A percentile compares a stretch with the other conserved stretches of the same genome.
phyloP scores from a whole-genome alignment of 1,140 invertebrate species.

The Temnothorax curvispinosus region DNA sequence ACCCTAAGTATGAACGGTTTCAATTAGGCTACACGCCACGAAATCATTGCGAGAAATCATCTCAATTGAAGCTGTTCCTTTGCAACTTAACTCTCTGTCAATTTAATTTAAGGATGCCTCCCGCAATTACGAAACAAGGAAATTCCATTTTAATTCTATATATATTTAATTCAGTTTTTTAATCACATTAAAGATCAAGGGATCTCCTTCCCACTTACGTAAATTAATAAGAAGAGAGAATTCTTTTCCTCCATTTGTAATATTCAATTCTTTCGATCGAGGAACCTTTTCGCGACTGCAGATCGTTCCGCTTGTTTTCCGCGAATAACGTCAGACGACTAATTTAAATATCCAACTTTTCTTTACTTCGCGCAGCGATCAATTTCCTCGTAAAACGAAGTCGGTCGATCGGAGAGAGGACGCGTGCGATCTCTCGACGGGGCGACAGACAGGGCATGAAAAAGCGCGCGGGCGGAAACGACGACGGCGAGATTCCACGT shows the following conservation, averaged over 20 bases:
- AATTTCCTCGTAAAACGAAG: not conserved
- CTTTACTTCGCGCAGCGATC: not conserved
- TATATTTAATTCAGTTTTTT: not conserved
- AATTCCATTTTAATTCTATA: not conserved
- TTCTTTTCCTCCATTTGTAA: not conserved
- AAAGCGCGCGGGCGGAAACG: conserved; percentile 31
- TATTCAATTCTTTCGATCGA: not conserved
- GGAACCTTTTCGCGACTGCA: not conserved
- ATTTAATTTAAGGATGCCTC: not conserved
- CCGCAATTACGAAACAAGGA: not conserved
- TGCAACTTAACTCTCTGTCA: not conserved
- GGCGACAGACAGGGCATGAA: conserved; percentile 31
- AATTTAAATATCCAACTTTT: conserved; percentile 14
- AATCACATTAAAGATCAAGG: not conserved
- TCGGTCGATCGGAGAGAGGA: not conserved
- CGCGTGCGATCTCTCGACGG: conserved; percentile 2
- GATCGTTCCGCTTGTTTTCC: not conserved
- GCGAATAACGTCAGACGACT: not conserved
- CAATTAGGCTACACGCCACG: conserved; percentile 26
- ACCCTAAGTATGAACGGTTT: conserved; percentile 48
- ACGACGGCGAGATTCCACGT: conserved; percentile 66
- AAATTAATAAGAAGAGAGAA: not conserved
- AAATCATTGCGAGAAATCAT: not conserved
- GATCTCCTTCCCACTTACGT: not conserved
- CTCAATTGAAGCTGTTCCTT: not conserved